These are phyloP conservation scores for Limanda limanda DNA, from an alignment of 2,113 vertebrate species.

Conservation along the genomic window DNA sequence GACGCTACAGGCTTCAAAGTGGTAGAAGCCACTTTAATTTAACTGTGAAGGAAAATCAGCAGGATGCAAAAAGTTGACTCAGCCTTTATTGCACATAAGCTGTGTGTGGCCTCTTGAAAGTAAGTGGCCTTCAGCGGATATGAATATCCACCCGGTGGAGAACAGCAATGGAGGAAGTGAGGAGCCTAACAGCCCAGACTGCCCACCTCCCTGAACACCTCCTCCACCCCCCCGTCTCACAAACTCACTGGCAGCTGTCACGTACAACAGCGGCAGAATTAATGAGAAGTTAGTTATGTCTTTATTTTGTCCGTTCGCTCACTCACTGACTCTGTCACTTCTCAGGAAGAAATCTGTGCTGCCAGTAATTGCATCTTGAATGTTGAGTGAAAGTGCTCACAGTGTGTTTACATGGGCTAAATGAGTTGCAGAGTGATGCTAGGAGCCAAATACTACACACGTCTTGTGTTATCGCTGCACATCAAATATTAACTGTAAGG, in stretches of 20 bases:
- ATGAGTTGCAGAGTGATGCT: slow-evolving; percentile 57
- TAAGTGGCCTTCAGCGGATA: slow-evolving; percentile 40
- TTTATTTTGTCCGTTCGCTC: slow-evolving; percentile 67
- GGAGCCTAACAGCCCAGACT: slow-evolving; percentile 48
- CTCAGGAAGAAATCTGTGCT: slow-evolving; percentile 65
- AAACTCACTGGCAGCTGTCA: slow-evolving; percentile 67
- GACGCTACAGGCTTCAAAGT: slow-evolving; percentile 20
- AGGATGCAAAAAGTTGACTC: slow-evolving; percentile 49
- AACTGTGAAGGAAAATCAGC: slow-evolving; percentile 59
- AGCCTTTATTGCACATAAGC: slow-evolving; percentile 61
- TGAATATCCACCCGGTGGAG: slow-evolving; percentile 56
- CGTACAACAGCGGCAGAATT: slow-evolving; percentile 59
- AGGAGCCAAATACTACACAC: slow-evolving; percentile 53
- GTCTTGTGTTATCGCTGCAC: slow-evolving; percentile 18
- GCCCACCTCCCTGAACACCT: slow-evolving; percentile 1
- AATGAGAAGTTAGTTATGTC: slow-evolving; percentile 71
- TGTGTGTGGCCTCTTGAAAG: slow-evolving; percentile 64
- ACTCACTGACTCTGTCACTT: slow-evolving; percentile 47
- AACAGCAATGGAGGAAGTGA: slow-evolving; percentile 47
- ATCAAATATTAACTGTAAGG: slow-evolving; percentile 48
- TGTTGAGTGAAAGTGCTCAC: slow-evolving; percentile 56
- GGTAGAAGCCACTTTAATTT: slow-evolving; percentile 47
- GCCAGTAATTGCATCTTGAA: slow-evolving; percentile 66
- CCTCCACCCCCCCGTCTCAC: slow-evolving; percentile 3
- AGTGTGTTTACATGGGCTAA: slow-evolving; percentile 59